Evolutionary conservation across 2,113 vertebrate genomes (phyloP), one percentile per base, ranked within the genome.

Genomic region (Ancistrus triradiatus): DNA sequence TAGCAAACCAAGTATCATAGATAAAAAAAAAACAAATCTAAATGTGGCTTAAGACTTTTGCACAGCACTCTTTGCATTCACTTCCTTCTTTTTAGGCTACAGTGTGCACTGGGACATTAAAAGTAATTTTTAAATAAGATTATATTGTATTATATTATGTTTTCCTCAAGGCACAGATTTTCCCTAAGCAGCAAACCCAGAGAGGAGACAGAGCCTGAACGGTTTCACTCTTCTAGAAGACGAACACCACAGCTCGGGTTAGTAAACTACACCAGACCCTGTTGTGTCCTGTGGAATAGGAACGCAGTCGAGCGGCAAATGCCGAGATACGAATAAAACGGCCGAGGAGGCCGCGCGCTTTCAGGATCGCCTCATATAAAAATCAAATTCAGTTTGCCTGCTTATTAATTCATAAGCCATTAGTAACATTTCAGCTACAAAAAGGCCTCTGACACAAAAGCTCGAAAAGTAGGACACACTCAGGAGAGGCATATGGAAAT

Each of bases 321-420:
- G 46, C 60, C 52, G 72, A 79, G 85, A 84, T 86, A 78, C 81
- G 80, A 87, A 85, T 88, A 85, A 86, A 84, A 87, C 73, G 77
- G 46, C 11, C 27, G 63, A 76, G 80, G 77, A 76, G 78, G 78
- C 82, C 82, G 76, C 80, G 79, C 79, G 38, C 67, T 80, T 80
- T 80, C 70, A 75, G 77, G 67, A 80, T 86, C 84, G 86, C 83
- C 81, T 82, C 79, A 79, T 82, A 81, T 85, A 77, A 80, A 85
- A 86, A 78, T 82, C 80, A 71, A 84, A 85, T 86, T 84, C 81
- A 78, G 81, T 85, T 84, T 81, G 77, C 77, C 78, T 80, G 67
- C 73, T 90, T 86, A 88, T 81, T 90, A 87, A 89, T 88, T 90
- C 76, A 90, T 88, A 84, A 87, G 78, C 86, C 86, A 85, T 90